A percentile compares a stretch with the other conserved stretches of the same genome.
Evolutionary conservation across 2,113 vertebrate species (phyloP).

Genomic region (Pungitius pungitius): DNA sequence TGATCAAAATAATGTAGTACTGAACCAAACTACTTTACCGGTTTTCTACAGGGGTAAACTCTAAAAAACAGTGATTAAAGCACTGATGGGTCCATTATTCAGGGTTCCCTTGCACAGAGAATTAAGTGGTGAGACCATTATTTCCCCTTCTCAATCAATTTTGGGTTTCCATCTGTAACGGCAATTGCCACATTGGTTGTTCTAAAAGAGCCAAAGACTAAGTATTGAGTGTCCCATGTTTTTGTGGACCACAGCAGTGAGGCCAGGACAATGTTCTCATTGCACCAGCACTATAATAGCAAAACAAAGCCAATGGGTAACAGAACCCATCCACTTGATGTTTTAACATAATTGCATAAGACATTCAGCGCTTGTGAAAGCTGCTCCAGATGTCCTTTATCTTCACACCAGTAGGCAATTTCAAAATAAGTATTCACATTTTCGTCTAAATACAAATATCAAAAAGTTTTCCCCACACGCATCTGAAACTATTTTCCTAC

Average conservation of each 20-base stretch:
- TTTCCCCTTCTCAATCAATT: too few relatives aligned
- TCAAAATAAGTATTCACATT: too few relatives aligned
- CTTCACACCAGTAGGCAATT: too few relatives aligned
- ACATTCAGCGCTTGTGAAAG: neutral
- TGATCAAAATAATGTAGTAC: neutral
- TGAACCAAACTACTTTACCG: too few relatives aligned
- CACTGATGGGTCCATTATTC: neutral
- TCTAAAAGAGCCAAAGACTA: neutral
- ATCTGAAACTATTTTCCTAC: neutral
- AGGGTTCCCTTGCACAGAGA: neutral
- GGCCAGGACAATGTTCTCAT: neutral
- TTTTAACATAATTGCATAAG: neutral
- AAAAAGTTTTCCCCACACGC: neutral
- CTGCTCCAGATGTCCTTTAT: too few relatives aligned
- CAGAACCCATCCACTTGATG: too few relatives aligned
- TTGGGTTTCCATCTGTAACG: neutral
- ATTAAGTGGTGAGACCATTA: too few relatives aligned
- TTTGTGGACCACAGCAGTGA: neutral
- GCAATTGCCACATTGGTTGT: neutral
- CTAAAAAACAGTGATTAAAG: neutral
- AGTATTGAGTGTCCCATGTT: neutral
- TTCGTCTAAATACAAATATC: neutral
- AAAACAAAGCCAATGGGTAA: too few relatives aligned
- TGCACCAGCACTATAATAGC: neutral
- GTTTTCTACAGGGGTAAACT: neutral